Base-by-base conservation (phyloP, 2,113 vertebrate genomes). In the Noturus placidus region DNA sequence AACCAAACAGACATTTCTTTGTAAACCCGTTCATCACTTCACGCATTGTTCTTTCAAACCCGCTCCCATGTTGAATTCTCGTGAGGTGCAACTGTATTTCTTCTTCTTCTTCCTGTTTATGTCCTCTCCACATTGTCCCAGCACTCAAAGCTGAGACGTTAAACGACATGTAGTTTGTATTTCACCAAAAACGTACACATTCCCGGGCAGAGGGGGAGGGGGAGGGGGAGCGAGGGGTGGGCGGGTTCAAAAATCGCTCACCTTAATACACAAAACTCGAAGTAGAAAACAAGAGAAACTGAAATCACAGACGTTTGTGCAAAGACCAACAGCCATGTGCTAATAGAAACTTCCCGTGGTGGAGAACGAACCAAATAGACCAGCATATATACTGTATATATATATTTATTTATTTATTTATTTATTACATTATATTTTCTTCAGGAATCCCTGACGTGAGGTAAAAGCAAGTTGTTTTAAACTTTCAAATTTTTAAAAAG, bases 301-400 rank as follows among this genome's bases (percentile, higher is more conserved):
- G 89, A 92, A 93, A 93, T 93, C 94, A 95, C 95, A 92, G 93
- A 96, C 94, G 95, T 94, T 95, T 96, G 94, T 96, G 95, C 95
- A 96, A 96, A 95, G 94, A 96, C 94, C 94, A 94, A 95, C 95
- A 96, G 93, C 94, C 94, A 94, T 95, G 95, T 95, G 95, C 95
- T 95, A 95, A 96, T 94, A 94, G 90, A 94, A 94, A 95, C 94
- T 92, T 92, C 94, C 56, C 94, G 95, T 95, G 95, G 95, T 95
- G 93, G 89, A 94, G 91, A 94, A 92, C 89, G 79, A 96, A 94
- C 92, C 93, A 94, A 92, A 93, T 95, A 87, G 35, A 79, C 78
- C 5, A 52, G 33, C 56, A 22, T 27, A 5, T 25, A 35, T n/a
- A n/a, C n/a, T 72, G 42, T 54, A 15, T 67, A 35, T 86, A 61